Conservation (phyloP, 2,888 invertebrate species). For the Camptogramma bilineatum region DNA sequence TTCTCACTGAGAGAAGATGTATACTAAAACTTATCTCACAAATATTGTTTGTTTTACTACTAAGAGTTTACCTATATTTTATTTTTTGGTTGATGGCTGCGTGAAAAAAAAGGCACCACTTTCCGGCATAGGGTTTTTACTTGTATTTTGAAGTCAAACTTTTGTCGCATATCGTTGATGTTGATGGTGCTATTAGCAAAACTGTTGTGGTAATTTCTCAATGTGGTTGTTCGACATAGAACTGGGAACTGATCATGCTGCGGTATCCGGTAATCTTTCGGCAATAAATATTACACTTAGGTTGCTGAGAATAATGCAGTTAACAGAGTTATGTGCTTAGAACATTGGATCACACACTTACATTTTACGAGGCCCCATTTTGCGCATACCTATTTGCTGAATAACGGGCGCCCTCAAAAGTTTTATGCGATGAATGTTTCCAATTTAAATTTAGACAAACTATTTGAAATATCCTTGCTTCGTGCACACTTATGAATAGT, state of each 20-base stretch:
- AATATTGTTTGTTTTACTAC: too few relatives aligned
- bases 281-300: conserved; percentile 44
- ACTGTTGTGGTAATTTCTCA: conserved; percentile 39
- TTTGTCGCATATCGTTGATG: not conserved
- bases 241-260: conserved; percentile 32
- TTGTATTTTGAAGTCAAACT: too few relatives aligned
- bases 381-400: conserved; percentile 53
- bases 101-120: too few relatives aligned
- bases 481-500: not conserved
- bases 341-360: conserved; percentile 51
- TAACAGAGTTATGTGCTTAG: conserved; percentile 44
- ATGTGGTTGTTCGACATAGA: conserved; percentile 39
- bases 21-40: too few relatives aligned
- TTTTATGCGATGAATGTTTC: conserved; percentile 35
- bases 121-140: too few relatives aligned
- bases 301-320: conserved; percentile 43
- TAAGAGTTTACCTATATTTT: too few relatives aligned
- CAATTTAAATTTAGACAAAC: conserved; percentile 13
- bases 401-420: conserved; percentile 61
- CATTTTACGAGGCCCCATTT: conserved; percentile 53
- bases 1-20: too few relatives aligned
- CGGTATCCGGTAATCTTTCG: conserved; percentile 36
- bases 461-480: not conserved
- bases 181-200: conserved; percentile 28
- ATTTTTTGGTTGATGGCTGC: too few relatives aligned